Conservation (phyloP, 1,140 invertebrate genomes). For the Ceratosolen solmsi region DNA sequence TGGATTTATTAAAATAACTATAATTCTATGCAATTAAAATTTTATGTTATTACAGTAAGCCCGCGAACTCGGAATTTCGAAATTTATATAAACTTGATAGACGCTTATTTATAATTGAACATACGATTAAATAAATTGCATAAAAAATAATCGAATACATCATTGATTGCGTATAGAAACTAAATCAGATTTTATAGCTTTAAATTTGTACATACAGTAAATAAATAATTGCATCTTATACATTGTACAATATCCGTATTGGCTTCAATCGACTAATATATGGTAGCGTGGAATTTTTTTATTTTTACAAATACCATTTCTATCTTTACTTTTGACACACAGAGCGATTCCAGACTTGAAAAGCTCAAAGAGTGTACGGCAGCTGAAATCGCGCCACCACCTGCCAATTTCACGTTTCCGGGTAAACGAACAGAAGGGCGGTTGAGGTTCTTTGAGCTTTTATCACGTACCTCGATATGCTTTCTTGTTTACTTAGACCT, state of each 20-base stretch:
- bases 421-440: neutral
- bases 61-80: no score
- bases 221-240: neutral
- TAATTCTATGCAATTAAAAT: no score
- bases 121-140: no score
- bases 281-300: neutral
- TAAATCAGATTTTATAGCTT: no score
- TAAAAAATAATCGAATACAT: no score
- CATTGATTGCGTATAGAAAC: no score
- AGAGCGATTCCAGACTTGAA: neutral
- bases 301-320: constrained; percentile 3
- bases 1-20: no score
- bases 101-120: no score
- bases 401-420: constrained; percentile 46
- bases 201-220: neutral
- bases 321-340: constrained; percentile 4
- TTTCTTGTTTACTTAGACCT: constrained; percentile 18
- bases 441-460: constrained; percentile 41
- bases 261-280: neutral
- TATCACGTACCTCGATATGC: constrained; percentile 33
- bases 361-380: constrained; percentile 43
- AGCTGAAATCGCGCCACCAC: constrained; percentile 5
- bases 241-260: neutral
- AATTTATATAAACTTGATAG: no score
- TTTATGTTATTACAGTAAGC: no score